These are phyloP conservation scores for Theonella swinhoei DNA, from an alignment of 37 sponge, comb jelly and placozoan genomes.

Conservation along the genomic window DNA sequence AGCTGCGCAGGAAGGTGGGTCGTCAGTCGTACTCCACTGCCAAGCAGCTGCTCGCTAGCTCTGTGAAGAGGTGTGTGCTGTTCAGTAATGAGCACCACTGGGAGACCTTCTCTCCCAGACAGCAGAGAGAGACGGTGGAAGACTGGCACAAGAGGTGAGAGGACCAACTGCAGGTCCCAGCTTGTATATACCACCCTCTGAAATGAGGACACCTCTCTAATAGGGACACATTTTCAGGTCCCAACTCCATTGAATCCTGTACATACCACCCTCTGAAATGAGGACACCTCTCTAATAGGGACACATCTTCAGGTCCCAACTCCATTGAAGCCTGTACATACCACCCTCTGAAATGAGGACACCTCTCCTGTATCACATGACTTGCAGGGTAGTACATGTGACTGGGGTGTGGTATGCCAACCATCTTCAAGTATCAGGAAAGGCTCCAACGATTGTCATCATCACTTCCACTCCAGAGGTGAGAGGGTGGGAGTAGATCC, in stretches of 20 bases:
- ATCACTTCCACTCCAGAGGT: constrained; percentile 26
- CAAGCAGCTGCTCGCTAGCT: background rate
- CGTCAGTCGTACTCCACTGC: background rate
- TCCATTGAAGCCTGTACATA: too few species aligned
- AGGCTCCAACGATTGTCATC: constrained; percentile 21
- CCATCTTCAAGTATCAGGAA: constrained; percentile 33
- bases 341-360: too few species aligned
- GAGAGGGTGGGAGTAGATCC: too few species aligned
- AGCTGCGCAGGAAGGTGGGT: constrained; percentile 17
- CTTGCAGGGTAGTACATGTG: constrained; percentile 23
- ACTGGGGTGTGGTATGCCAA: constrained; percentile 58
- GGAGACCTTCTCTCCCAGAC: constrained; percentile 32
- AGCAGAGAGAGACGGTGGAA: constrained; percentile 10
- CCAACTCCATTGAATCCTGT: too few species aligned
- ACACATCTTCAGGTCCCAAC: too few species aligned
- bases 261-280: too few species aligned
- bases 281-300: too few species aligned
- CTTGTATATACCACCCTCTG: too few species aligned
- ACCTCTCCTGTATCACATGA: background rate
- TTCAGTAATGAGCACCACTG: constrained; percentile 70
- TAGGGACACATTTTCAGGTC: too few species aligned
- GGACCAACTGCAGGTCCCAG: background rate
- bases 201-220: too few species aligned
- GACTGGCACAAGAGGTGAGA: constrained; percentile 63
- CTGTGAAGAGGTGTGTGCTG: constrained; percentile 35